Evolutionary conservation across 1,140 invertebrate species (phyloP), one percentile per base, ranked within the genome.

Genomic region (Aphelinus atriplicis): DNA sequence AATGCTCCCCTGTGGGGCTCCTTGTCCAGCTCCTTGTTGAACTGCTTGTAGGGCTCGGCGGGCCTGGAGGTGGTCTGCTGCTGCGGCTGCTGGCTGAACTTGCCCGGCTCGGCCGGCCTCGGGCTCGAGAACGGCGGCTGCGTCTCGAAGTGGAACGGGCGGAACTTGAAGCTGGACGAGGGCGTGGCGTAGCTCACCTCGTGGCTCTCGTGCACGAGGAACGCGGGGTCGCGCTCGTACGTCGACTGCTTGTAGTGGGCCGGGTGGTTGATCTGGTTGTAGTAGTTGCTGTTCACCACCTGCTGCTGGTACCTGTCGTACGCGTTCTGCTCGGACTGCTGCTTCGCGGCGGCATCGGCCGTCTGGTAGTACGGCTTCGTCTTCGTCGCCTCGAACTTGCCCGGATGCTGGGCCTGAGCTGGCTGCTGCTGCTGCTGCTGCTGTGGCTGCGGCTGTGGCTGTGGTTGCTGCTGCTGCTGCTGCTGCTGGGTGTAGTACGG

Each of bases 131-230:
- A 78, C 2, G 70, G 65, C 3, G 81, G 63, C 5, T 70, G 72
- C 0, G 66, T 46, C 3, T 75, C 66, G 48, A 69, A 73, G 51
- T 82, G 78, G 1, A 82, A 55, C 1, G 84, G 84, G 42, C 84
- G 78, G 57, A 82, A 85, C 63, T 85, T 87, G 62, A 80, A 85
- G 26, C 26, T 26, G 1, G 79, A 79, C 0, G 84, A 78, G 0
- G 84, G 84, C 0, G 84, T 87, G 3, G 81, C 84, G 64, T 83
- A 86, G 10, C 82, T 83, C 26, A 85, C 69, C 67, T 87, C 86
- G 46, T 86, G 85, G 48, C 84, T 87, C 62, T 87, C 86, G 68
- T 87, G 84, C 0, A 87, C 82, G 5, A 87, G 73, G 56, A 84
- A 86, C 5, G 84, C 80, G 0, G 84, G 86, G 58, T 87, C 83